These are phyloP conservation scores for Myiothlypis coronata DNA, from an alignment of 2,797 vertebrate species.

Conservation along the genomic window DNA sequence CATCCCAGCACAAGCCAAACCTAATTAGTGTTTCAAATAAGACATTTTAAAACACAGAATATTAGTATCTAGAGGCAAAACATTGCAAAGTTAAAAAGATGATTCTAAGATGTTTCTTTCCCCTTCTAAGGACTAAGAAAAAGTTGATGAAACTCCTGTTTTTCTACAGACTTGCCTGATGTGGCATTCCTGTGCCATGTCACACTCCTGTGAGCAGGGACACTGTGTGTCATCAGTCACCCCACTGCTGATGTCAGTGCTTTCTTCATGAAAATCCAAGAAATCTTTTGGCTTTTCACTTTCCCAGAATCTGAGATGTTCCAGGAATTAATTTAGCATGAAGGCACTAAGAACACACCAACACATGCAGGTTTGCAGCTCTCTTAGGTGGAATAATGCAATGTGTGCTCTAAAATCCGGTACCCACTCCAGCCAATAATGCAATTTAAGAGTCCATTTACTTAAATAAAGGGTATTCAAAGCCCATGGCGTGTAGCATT, in stretches of 20 bases:
- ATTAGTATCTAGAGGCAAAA: background rate
- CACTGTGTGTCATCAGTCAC: background rate
- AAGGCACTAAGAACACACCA: background rate
- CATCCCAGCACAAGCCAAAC: background rate
- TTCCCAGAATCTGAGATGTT: background rate
- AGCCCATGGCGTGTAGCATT: background rate
- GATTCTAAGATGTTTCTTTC: background rate
- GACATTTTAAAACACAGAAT: background rate
- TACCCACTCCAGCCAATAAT: background rate
- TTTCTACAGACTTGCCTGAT: background rate
- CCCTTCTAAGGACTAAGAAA: background rate
- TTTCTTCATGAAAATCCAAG: background rate
- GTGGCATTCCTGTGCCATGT: background rate
- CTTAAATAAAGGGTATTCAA: background rate
- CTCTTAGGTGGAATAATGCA: background rate
- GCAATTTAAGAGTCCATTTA: background rate
- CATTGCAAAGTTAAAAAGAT: background rate
- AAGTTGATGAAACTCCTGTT: background rate
- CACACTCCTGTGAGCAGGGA: background rate
- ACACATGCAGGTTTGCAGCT: accelerated
- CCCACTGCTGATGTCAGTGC: background rate
- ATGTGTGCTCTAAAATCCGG: background rate
- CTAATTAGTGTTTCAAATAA: background rate
- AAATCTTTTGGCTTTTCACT: background rate
- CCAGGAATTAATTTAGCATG: background rate